Evolutionary conservation across 1,140 invertebrate genomes (phyloP).

Genomic region (Papilio xuthus): DNA sequence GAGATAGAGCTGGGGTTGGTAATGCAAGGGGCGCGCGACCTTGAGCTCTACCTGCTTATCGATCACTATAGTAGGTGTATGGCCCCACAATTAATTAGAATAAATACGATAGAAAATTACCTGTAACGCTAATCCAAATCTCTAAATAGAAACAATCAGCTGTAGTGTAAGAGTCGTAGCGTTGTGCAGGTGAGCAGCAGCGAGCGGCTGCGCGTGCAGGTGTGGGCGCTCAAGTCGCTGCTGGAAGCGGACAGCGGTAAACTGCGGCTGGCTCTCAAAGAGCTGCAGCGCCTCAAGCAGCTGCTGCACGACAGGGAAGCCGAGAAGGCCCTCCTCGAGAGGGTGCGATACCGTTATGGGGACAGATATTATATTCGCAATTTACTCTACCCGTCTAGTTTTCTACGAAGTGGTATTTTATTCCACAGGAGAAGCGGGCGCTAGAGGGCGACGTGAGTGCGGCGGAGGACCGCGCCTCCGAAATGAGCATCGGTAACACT

Average conservation of each 20-base stretch:
- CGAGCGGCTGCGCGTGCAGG: slow-evolving; percentile 82
- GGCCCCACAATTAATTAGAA: not conserved
- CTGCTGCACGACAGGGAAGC: slow-evolving; percentile 75
- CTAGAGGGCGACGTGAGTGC: slow-evolving; percentile 71
- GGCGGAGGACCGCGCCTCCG: slow-evolving; percentile 66
- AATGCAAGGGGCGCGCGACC: not conserved
- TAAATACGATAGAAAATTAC: not conserved
- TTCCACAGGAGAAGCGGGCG: slow-evolving; percentile 77
- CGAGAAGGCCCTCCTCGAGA: slow-evolving; percentile 69
- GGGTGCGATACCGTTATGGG: slow-evolving; percentile 41
- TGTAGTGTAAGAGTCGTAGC: not conserved
- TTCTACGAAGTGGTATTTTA: not conserved
- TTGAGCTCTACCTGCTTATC: not conserved
- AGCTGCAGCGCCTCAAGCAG: slow-evolving; percentile 80
- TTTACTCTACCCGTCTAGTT: not conserved
- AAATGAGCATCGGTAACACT: slow-evolving; percentile 65
- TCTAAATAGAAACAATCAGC: too few relatives aligned
- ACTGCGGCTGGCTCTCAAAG: slow-evolving; percentile 77
- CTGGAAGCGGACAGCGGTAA: slow-evolving; percentile 82
- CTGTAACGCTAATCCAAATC: too few relatives aligned
- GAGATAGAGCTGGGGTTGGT: not conserved
- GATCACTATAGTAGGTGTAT: not conserved
- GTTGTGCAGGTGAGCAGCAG: slow-evolving; percentile 63
- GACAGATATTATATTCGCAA: too few relatives aligned
- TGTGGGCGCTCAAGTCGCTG: slow-evolving; percentile 81